A percentile compares a stretch with the other conserved stretches of the same genome.
Conservation (phyloP, 2,113 vertebrate species). For the Thunnus maccoyii region DNA sequence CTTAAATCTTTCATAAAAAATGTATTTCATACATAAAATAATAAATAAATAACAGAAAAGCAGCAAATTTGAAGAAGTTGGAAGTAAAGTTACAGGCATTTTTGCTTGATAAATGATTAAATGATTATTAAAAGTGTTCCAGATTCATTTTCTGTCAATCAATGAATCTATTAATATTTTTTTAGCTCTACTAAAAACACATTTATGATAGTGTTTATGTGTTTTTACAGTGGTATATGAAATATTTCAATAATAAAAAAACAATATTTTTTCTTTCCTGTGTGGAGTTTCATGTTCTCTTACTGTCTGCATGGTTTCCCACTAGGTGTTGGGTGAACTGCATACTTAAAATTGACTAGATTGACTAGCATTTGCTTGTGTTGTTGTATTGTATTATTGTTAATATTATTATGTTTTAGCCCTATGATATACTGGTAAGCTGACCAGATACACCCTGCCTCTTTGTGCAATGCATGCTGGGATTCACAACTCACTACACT, state of each 20-base stretch:
- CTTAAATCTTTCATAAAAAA: no score
- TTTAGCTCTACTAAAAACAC: no score
- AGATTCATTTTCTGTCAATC: no score
- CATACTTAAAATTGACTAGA: background rate
- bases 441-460: background rate
- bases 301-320: background rate
- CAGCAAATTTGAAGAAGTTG: background rate
- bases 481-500: background rate
- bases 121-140: no score
- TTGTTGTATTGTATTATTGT: background rate
- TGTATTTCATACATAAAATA: no score
- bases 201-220: no score
- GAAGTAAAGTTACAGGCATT: background rate
- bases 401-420: background rate
- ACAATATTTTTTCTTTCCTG: no score
- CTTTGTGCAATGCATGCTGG: slow-evolving; percentile 1
- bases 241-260: no score
- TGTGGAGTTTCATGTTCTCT: background rate
- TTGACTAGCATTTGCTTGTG: background rate
- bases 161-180: no score
- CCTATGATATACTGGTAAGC: background rate
- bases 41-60: background rate
- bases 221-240: no score
- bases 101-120: no score
- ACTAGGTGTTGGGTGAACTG: background rate